Evolutionary conservation across 2,797 vertebrate species (phyloP).

Genomic region (Smutsia temminckii): DNA sequence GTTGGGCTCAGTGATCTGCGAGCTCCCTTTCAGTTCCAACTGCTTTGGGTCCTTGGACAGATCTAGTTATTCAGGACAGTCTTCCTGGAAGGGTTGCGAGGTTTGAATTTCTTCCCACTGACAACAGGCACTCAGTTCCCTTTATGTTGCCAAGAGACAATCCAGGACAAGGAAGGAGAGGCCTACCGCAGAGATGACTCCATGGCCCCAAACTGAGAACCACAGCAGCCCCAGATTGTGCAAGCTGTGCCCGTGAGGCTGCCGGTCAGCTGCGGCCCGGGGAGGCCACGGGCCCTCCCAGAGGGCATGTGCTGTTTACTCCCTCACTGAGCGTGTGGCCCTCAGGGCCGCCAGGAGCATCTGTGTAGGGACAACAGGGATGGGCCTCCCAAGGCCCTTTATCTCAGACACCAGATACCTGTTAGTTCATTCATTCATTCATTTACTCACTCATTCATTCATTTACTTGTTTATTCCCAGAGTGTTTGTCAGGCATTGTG

Average conservation of each 20-base stretch:
- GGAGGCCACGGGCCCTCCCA: no score
- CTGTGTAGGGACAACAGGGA: background rate
- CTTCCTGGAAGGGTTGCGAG: background rate
- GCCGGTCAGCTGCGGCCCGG: slow-evolving; percentile 61
- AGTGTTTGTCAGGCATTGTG: slow-evolving; percentile 30
- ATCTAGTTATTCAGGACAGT: background rate
- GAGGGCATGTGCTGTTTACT: background rate
- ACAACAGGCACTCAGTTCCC: slow-evolving; percentile 26
- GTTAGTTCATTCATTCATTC: background rate
- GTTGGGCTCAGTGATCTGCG: background rate
- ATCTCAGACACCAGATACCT: background rate
- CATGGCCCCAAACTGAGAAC: slow-evolving; percentile 79
- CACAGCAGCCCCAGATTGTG: slow-evolving; percentile 78
- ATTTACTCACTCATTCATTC: background rate
- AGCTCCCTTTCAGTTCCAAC: no score
- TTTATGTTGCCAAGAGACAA: slow-evolving; percentile 72
- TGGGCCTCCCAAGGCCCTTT: background rate
- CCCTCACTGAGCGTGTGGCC: background rate
- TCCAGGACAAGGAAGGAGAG: slow-evolving; percentile 68
- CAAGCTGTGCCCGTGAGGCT: slow-evolving; percentile 72
- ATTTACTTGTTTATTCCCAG: background rate
- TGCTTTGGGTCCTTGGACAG: background rate
- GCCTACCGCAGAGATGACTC: slow-evolving; percentile 72
- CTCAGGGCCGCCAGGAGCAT: background rate
- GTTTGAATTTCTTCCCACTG: slow-evolving; percentile 10